A percentile compares a stretch with the other conserved stretches of the same genome.
Evolutionary conservation across 1,140 invertebrate genomes (phyloP).

Genomic region (Drosophila bocki): DNA sequence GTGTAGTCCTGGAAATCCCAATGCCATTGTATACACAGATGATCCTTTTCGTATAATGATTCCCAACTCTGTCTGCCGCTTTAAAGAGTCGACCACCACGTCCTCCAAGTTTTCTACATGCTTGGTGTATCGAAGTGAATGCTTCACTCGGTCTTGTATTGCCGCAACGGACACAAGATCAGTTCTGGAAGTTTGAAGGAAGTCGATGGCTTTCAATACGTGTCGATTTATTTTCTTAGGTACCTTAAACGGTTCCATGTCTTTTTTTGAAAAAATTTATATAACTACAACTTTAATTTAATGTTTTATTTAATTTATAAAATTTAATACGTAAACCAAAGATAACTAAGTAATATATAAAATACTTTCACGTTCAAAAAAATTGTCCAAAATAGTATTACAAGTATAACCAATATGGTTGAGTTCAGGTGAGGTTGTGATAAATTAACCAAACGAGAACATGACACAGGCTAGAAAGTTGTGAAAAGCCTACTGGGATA

Average conservation of each 20-base stretch:
- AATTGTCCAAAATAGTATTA: neutral
- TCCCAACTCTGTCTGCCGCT: neutral
- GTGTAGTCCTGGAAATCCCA: neutral
- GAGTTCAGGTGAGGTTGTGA: neutral
- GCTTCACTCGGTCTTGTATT: neutral
- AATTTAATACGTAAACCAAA: no score
- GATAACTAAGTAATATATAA: no score
- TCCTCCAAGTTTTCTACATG: neutral
- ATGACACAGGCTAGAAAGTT: neutral
- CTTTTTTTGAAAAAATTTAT: no score
- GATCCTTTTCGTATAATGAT: neutral
- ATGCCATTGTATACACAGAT: neutral
- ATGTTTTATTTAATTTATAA: no score
- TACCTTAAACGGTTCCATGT: slow-evolving; percentile 25
- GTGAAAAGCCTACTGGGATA: slow-evolving; percentile 6
- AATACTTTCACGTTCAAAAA: neutral
- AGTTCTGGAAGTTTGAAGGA: neutral
- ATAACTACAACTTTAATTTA: no score
- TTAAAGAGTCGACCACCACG: neutral
- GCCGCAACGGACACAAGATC: neutral
- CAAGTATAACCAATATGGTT: neutral
- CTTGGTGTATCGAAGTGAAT: neutral
- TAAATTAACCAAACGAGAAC: neutral
- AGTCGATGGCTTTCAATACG: neutral
- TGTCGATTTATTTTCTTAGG: neutral